Evolutionary conservation across 2,888 invertebrate species (phyloP), one percentile per base, ranked within the genome.

Genomic region (Anthophora plumipes): DNA sequence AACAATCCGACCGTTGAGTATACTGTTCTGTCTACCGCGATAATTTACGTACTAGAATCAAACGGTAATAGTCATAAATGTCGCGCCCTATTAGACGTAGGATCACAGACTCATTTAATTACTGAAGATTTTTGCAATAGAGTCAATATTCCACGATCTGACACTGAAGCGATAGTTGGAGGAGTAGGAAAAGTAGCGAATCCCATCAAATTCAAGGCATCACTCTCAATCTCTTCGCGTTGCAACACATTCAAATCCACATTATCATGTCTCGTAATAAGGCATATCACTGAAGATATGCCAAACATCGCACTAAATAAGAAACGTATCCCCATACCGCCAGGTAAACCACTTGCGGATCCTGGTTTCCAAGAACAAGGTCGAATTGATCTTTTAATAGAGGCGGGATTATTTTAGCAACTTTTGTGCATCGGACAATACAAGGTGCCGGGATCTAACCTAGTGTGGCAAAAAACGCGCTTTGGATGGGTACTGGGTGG

Each of bases 351-450:
- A 14, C 48, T 37, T 4, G 72, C 73, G 3, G 78, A 78, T n/a
- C 78, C 69, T 6, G 20, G 22, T 0, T 78, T 73, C 22, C 31
- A 73, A 9, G 17, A 46, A 37, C 68, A 54, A 1, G 22, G 61
- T 3, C 43, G 43, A 4, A 68, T 78, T 12, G 78, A 78, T 39
- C 17, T 73, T 1, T 12, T 78, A 6, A 73, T 78, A 17, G 73
- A 73, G 14, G 68, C 68, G 3, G 55, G 61, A 0, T 6, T 78
- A 0, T 79, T 79, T 43, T 74, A 69, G 69, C 12, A 74, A 8
- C 4, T 79, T 5, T 7, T 69, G 0, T 74, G 74, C 14, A 57
- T 67, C 1, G 72, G 77, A 0, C 77, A 77, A 31, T 48, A 64
- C 25, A 39, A 1, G n/a, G 52, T 41, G n/a, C n/a, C n/a, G n/a